Evolutionary conservation across 2,113 vertebrate species (phyloP), one percentile per base, ranked within the genome.

Genomic region (Perca fluviatilis): DNA sequence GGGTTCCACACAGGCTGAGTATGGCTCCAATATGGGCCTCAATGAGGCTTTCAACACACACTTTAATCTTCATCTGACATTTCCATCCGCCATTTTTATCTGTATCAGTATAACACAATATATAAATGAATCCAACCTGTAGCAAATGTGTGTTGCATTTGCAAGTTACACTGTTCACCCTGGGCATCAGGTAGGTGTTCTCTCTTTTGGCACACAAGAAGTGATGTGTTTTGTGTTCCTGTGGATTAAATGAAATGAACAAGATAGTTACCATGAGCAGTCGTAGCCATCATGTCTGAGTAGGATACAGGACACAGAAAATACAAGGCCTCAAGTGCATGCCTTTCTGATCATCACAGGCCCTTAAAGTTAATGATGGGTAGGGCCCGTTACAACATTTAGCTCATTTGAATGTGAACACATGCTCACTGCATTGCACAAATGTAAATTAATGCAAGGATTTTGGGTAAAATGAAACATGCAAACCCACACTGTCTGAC

Each of bases 381-480:
- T 2, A 23, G 14, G 4, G 7, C 11, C 12, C 3, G 1, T 43
- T 36, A 36, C 50, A 64, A 21, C n/a, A 66, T 50, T 57, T n/a
- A 19, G 15, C 51, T 72, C 25, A 56, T 73, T 73, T 64, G 14
- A 65, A 49, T 65, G 68, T 56, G 60, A 64, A 57, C 19, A 36
- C 21, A 33, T 27, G 16, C 15, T 60, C 46, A 23, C 21, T 51
- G 46, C 12, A 49, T 18, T 51, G 14, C 10, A 43, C 40, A 11
- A 10, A 43, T 43, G 40, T 43, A 43, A 43, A 40, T 40, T 40
- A 2, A 40, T 40, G 40, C 40, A 40, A 40, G 40, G 40, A 9
- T 40, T 40, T 40, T 40, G 9, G 9, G 40, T 40, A 2, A 40
- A 40, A 43, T 43, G 40, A 43, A 43, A 43, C 40, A 11, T 43